Base-by-base conservation (phyloP, 1,140 invertebrate species). In the Drosophila paulistorum region DNA sequence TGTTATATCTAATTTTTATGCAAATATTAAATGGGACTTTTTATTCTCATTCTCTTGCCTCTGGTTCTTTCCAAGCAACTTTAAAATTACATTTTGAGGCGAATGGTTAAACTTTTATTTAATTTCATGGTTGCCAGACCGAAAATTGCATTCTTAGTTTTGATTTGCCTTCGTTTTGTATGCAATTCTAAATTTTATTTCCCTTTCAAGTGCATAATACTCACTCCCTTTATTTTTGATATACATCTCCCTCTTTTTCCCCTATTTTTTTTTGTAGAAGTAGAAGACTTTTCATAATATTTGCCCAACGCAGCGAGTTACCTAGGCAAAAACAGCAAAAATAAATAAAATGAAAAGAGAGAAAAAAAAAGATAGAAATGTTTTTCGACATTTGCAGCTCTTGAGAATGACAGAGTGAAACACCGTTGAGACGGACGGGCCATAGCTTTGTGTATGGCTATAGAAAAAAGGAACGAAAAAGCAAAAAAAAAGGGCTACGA, bases 331-430 rank as follows among this genome's bases (percentile, higher is more conserved):
- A 41, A 37, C 5, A 48, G 23, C 5, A 30, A 63, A 64, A 64
- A 64, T 51, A 26, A 48, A 11, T 4, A 11, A 17, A 30, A 51
- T 2, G 9, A 23, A 51, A 51, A 20, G 4, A 51, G n/a, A 51
- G 10, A 23, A 7, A 51, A 51, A 51, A 51, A 23, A 51, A 51
- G 45, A 51, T 51, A 51, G 45, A 51, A 51, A 51, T 51, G 45
- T 51, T 51, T 51, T 51, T 51, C 45, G 45, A 51, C 23, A 64
- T 64, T 64, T 64, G 45, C 42, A 64, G 45, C 41, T 51, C 45
- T 64, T 64, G 62, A 64, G 26, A 51, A 64, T 64, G 62, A 64
- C 62, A 64, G 62, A 64, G 62, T 30, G 62, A 64, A 64, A 64
- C 62, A 64, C 45, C 10, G 41, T 42, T 64, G 42, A 48, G 62